Conservation (phyloP, 1,140 invertebrate genomes). For the Solenopsis invicta region DNA sequence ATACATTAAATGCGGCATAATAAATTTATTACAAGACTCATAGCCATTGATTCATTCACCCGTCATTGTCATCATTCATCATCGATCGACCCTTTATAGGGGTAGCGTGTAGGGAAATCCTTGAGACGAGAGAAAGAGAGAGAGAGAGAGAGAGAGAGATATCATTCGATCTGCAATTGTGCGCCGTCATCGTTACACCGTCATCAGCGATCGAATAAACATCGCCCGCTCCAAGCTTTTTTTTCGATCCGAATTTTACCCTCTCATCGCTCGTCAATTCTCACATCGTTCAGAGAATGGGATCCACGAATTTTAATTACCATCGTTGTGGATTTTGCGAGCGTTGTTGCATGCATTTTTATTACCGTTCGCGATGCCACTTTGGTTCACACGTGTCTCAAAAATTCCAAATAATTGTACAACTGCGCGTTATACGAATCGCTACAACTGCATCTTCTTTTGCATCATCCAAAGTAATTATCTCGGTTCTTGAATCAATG, state of each 20-base stretch:
- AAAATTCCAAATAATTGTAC: slow-evolving; percentile 5
- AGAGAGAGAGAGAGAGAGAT: neutral
- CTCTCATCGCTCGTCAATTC: slow-evolving; percentile 42
- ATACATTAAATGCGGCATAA: slow-evolving; percentile 63
- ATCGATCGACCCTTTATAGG: neutral
- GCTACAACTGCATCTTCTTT: neutral
- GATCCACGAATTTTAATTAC: slow-evolving; percentile 31
- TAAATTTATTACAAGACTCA: slow-evolving; percentile 65
- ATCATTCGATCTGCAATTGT: slow-evolving; percentile 13
- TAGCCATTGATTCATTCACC: slow-evolving; percentile 60
- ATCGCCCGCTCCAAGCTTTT: slow-evolving; percentile 51
- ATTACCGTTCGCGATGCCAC: neutral
- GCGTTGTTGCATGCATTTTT: slow-evolving; percentile 41
- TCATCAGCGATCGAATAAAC: slow-evolving; percentile 42
- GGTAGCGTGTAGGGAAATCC: neutral
- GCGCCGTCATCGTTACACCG: neutral
- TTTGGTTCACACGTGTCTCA: neutral
- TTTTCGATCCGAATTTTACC: slow-evolving; percentile 55
- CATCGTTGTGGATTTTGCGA: slow-evolving; percentile 13
- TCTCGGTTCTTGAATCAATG: neutral
- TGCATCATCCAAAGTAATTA: neutral
- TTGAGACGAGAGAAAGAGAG: neutral
- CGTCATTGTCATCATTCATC: slow-evolving; percentile 26
- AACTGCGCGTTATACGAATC: neutral
- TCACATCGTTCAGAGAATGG: neutral